A percentile compares a stretch with the other conserved stretches of the same genome.
Conservation (phyloP, 1,140 invertebrate genomes). For the Drosophila paulistorum region DNA sequence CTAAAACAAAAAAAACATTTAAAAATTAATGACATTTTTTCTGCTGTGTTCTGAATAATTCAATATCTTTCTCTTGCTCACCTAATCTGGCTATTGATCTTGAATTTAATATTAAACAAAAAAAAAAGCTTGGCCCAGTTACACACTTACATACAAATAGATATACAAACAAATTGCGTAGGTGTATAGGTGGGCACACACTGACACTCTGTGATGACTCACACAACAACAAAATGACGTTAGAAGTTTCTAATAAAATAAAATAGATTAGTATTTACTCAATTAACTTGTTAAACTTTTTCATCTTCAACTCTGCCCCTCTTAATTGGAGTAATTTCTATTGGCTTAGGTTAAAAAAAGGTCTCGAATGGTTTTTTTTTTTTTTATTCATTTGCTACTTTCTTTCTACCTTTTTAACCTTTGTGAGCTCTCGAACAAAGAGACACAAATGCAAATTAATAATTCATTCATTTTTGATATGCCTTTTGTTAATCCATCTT, state of each 20-base stretch:
- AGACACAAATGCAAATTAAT: conserved; percentile 72
- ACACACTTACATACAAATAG: conserved; percentile 45
- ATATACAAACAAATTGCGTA: background rate
- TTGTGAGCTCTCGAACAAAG: conserved; percentile 30
- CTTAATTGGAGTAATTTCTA: conserved; percentile 6
- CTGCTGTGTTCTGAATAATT: conserved; percentile 59
- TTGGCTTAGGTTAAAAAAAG: conserved; percentile 3
- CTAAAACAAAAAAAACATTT: conserved; percentile 32
- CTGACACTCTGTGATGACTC: conserved; percentile 3
- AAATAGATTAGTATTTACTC: background rate
- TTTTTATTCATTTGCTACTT: no score
- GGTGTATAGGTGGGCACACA: conserved; percentile 37
- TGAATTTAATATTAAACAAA: conserved; percentile 45
- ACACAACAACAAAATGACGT: background rate
- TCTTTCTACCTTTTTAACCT: conserved; percentile 41
- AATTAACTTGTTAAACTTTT: conserved; percentile 2
- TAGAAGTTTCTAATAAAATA: conserved; percentile 9
- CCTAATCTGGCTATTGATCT: conserved; percentile 52
- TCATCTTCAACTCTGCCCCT: background rate
- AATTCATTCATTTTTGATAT: conserved; percentile 63
- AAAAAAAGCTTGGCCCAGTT: conserved; percentile 56
- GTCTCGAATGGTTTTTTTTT: conserved; percentile 16
- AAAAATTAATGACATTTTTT: conserved; percentile 18
- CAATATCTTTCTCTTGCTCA: conserved; percentile 29
- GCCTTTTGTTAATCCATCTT: conserved; percentile 32